Conservation (phyloP, 1,140 invertebrate species). For the Tachypleus tridentatus region DNA sequence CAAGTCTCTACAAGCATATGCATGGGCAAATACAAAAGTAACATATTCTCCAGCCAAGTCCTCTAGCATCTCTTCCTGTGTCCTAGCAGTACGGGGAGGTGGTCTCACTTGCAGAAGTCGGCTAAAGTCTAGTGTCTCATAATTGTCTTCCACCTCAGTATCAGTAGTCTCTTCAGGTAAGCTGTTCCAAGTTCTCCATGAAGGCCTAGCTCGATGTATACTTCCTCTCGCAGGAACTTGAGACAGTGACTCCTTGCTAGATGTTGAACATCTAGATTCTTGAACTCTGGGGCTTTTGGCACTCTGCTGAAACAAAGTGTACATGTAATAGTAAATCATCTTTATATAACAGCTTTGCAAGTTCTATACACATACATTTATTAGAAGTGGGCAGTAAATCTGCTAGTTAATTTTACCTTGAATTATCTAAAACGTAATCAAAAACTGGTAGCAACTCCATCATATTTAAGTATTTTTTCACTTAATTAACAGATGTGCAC, state of each 20-base stretch:
- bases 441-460: no score
- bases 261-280: not conserved
- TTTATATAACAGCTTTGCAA: no score
- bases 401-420: no score
- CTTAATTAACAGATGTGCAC: no score
- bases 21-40: slow-evolving; percentile 26
- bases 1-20: slow-evolving; percentile 15
- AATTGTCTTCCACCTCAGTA: slow-evolving; percentile 37
- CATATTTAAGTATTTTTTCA: no score
- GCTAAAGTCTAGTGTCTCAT: slow-evolving; percentile 3
- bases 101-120: slow-evolving; percentile 2
- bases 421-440: no score
- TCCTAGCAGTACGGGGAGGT: slow-evolving; percentile 1
- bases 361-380: no score
- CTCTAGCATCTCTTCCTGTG: not conserved
- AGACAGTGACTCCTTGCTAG: not conserved
- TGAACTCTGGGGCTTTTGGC: not conserved
- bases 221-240: not conserved
- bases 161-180: slow-evolving; percentile 36
- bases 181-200: slow-evolving; percentile 33
- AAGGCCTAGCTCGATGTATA: slow-evolving; percentile 22
- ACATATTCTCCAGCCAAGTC: slow-evolving; percentile 23
- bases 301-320: not conserved
- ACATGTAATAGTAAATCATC: not conserved
- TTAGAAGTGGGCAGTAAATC: no score